Base-by-base conservation (phyloP, 2,888 invertebrate species). In the Epirrhoe tristata region DNA sequence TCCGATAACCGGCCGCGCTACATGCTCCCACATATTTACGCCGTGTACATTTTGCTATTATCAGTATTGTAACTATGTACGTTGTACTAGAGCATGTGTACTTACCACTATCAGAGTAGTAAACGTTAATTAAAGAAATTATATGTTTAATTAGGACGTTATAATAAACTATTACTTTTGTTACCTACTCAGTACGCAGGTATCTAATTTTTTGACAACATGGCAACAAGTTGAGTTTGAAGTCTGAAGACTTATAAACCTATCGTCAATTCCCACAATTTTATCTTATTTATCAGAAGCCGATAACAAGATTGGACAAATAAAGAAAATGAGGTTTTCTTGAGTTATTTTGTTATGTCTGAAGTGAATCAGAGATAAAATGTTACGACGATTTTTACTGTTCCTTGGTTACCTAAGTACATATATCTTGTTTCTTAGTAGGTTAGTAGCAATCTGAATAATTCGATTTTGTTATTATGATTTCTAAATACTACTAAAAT, bases 21-120 rank as follows among this genome's bases (percentile, higher is more conserved):
- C 76, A 73, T 53, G 74, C 78, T 75, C 80, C 74, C 89, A 89
- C 85, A 84, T 89, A 86, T 85, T 82, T 83, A 84, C 84, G 79
- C 77, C 89, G 91, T 90, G 89, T 80, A 77, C 77, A 77, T 81
- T 83, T 83, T 83, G 80, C 82, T 79, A 77, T 76, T 76, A 69
- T 84, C 86, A 85, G 83, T 79, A 58, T 74, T 83, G 86, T 87
- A 81, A 79, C 85, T 83, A 85, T 76, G 86, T 73, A 74, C 73
- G 60, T 24, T 24, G 24, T 24, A 24, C 24, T 24, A 24, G 24
- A 24, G 24, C 69, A 68, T 69, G 72, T 74, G 74, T 69, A 70
- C 71, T 79, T 79, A 76, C 72, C 60, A 65, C 81, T 84, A 85
- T 82, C 79, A 66, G 53, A 66, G 74, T 79, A 79, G 81, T 85